A percentile compares a stretch with the other conserved stretches of the same genome.
Conservation (phyloP, 1,140 invertebrate species). For the Holotrichia oblita region DNA sequence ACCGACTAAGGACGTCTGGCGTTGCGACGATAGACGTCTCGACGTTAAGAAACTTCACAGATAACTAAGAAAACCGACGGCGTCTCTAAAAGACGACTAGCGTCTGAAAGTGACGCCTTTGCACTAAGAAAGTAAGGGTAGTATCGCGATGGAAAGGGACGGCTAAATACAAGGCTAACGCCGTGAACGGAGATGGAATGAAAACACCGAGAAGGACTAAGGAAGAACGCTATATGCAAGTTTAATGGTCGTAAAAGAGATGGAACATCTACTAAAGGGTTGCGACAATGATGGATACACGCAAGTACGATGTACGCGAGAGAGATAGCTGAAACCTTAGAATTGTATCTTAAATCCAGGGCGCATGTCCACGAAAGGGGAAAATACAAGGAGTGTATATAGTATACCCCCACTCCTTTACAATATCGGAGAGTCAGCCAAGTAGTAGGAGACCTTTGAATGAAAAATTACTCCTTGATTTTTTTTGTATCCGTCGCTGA, state of each 20-base stretch:
- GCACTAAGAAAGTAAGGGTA: slow-evolving; percentile 60
- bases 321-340: slow-evolving; percentile 56
- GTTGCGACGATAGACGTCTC: slow-evolving; percentile 47
- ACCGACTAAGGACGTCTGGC: background rate
- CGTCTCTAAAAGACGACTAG: slow-evolving; percentile 58
- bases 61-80: slow-evolving; percentile 60
- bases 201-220: slow-evolving; percentile 53
- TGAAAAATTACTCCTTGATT: slow-evolving; percentile 11
- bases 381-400: background rate
- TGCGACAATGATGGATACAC: slow-evolving; percentile 51
- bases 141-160: slow-evolving; percentile 47
- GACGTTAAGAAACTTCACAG: slow-evolving; percentile 54
- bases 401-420: background rate
- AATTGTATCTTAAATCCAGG: slow-evolving; percentile 57
- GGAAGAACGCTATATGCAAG: slow-evolving; percentile 53
- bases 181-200: slow-evolving; percentile 48
- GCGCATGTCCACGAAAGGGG: slow-evolving; percentile 9
- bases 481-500: background rate
- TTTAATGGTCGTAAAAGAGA: slow-evolving; percentile 52
- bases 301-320: slow-evolving; percentile 52
- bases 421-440: background rate
- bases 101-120: slow-evolving; percentile 60
- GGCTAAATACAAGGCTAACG: slow-evolving; percentile 54
- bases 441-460: slow-evolving; percentile 2
- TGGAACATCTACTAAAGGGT: slow-evolving; percentile 48